Evolutionary conservation across 2,113 vertebrate genomes (phyloP), one percentile per base, ranked within the genome.

Genomic region (Neogobius melanostomus): DNA sequence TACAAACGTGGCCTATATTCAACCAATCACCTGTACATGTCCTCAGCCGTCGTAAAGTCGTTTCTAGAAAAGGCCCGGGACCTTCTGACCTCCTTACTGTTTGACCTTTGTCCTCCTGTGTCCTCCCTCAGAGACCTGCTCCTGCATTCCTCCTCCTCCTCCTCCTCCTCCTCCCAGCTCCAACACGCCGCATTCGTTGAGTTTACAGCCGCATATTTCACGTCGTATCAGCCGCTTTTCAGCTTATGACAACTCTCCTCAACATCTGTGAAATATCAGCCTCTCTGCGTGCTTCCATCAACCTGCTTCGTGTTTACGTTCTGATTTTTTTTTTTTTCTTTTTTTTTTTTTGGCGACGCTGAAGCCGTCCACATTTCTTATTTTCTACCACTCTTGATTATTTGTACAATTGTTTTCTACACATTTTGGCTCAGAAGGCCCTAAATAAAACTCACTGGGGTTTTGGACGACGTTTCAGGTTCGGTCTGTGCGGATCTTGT

Each of bases 221-320:
- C 8, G 68, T 72, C 1, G 50, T 59, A 71, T 69, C 71, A 6
- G 61, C 69, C 71, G 4, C 72, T 66, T 77, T 74, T 80, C 71
- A 68, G 63, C 69, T 56, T 8, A 62, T 52, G 62, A 46, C 36
- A 10, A 36, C 42, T 8, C 15, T 66, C 62, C 21, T 53, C 9
- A 74, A 79, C 79, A 84, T 84, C 63, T 84, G 82, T 73, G 78
- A 74, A 16, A 59, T 64, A 74, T 81, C 54, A 28, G 28, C 5
- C 43, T 3, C 36, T 17, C 71, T 77, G 60, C 71, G 6, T 63
- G 50, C 61, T 70, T 68, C 42, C 6, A 64, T 63, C 74, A 74
- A 69, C 74, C 65, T 75, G 64, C 54, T 70, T 52, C 72, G 21
- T 45, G 11, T 69, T 69, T n/a, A 57, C 16, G 0, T 59, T 50